These are phyloP conservation scores for Pelodytes ibericus DNA, from an alignment of 2,797 vertebrate species.

Conservation along the genomic window DNA sequence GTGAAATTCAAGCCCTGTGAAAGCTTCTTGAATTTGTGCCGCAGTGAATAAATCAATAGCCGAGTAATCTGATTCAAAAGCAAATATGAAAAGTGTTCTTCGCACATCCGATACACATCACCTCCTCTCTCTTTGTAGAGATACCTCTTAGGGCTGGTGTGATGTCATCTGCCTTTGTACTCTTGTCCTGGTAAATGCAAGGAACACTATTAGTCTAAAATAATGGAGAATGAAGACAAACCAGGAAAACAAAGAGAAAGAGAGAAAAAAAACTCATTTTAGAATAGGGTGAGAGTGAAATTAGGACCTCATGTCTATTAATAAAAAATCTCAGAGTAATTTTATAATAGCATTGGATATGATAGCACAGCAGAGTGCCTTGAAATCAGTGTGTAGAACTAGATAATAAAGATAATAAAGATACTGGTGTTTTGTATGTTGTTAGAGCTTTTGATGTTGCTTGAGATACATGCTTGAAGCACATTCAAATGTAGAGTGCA, in stretches of 20 bases:
- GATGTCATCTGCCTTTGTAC: not conserved
- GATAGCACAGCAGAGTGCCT: too few relatives aligned
- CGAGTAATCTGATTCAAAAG: not conserved
- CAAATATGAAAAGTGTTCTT: not conserved
- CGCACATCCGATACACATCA: not conserved
- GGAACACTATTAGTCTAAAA: not conserved
- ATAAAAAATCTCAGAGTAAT: too few relatives aligned
- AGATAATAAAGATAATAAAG: too few relatives aligned
- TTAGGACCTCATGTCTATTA: too few relatives aligned
- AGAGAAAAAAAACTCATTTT: too few relatives aligned
- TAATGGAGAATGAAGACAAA: not conserved
- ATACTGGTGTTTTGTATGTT: too few relatives aligned
- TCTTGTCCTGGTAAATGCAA: not conserved
- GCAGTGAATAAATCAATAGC: not conserved
- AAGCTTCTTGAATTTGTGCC: not conserved
- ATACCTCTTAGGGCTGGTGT: not conserved
- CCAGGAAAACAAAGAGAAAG: not conserved
- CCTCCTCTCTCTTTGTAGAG: not conserved
- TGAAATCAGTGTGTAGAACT: too few relatives aligned
- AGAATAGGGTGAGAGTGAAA: too few relatives aligned
- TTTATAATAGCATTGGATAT: too few relatives aligned
- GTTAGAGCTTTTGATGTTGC: too few relatives aligned
- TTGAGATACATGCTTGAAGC: too few relatives aligned
- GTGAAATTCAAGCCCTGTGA: constrained; percentile 1
- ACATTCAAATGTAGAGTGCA: too few relatives aligned